Base-by-base conservation (phyloP, 2,888 invertebrate species). In the Seira ritae region DNA sequence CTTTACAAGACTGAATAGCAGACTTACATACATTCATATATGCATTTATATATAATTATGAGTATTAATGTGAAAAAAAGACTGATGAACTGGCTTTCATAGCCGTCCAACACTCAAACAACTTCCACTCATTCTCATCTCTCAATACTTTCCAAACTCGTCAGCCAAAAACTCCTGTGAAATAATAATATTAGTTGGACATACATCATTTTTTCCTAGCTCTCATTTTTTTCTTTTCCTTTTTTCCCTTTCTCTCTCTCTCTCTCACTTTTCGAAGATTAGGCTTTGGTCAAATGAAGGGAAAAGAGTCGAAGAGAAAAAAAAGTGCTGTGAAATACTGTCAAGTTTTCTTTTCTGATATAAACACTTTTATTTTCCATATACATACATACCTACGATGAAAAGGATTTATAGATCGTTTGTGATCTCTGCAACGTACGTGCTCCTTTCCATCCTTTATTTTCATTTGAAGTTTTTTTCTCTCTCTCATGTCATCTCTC, bases 161-260 rank as follows among this genome's bases (percentile, higher is more conserved):
- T 83, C 83, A 78, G 83, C 83, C 83, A 78, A 83, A 81, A 80
- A 80, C 71, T 76, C 82, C 37, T 46, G 50, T 68, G 69, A 62
- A 80, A 71, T 78, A 78, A 83, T 76, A 81, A 66, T 81, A 82
- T 83, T 83, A 83, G 73, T 73, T 78, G 83, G 83, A 74, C 77
- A 78, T 78, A 73, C 82, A 77, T 82, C 77, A 77, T 82, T 77
- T 82, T 71, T 82, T 73, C 8, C 31, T 31, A 31, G 31, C 31
- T 31, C 31, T 31, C 31, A 4, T 31, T 31, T 8, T 31, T 31
- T 31, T 8, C 8, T 31, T 31, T 8, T 31, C 31, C 31, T 31
- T 8, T 31, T 31, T 31, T 31, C 31, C 31, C n/a, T n/a, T n/a
- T n/a, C n/a, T n/a, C n/a, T n/a, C n/a, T n/a, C n/a, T 31, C 31